phyloP scores from a whole-genome alignment of 2,888 invertebrate species.

The Synanthedon andrenaeformis region DNA sequence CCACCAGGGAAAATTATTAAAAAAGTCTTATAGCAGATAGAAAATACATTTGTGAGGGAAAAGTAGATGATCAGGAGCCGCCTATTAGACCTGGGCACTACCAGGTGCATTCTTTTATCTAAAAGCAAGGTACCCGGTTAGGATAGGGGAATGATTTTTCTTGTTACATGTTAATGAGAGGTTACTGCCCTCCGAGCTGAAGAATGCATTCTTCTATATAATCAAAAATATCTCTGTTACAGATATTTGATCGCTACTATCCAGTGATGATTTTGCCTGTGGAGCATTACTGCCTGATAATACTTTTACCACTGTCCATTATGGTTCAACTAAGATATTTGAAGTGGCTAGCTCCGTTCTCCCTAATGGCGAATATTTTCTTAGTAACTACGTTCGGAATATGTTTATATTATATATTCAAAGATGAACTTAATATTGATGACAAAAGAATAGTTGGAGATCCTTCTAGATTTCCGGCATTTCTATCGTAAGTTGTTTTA shows the following conservation, averaged over 20 bases:
- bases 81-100: too few species aligned
- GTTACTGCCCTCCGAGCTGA: too few species aligned
- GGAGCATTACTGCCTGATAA: slow-evolving; percentile 48
- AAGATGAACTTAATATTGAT: slow-evolving; percentile 41
- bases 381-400: slow-evolving; percentile 82
- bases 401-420: slow-evolving; percentile 85
- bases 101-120: too few species aligned
- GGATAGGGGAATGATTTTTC: too few species aligned
- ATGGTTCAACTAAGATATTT: slow-evolving; percentile 76
- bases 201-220: too few species aligned
- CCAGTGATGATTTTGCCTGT: slow-evolving; percentile 31
- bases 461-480: slow-evolving; percentile 79
- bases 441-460: slow-evolving; percentile 68
- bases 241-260: slow-evolving; percentile 52
- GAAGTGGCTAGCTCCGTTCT: slow-evolving; percentile 88
- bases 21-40: too few species aligned
- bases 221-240: slow-evolving; percentile 15
- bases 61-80: too few species aligned
- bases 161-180: too few species aligned
- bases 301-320: slow-evolving; percentile 46
- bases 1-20: too few species aligned
- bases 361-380: slow-evolving; percentile 85
- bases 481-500: slow-evolving; percentile 73
- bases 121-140: too few species aligned
- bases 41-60: too few species aligned